phyloP scores from a whole-genome alignment of 1,140 invertebrate species.

The Euglossa dilemma region DNA sequence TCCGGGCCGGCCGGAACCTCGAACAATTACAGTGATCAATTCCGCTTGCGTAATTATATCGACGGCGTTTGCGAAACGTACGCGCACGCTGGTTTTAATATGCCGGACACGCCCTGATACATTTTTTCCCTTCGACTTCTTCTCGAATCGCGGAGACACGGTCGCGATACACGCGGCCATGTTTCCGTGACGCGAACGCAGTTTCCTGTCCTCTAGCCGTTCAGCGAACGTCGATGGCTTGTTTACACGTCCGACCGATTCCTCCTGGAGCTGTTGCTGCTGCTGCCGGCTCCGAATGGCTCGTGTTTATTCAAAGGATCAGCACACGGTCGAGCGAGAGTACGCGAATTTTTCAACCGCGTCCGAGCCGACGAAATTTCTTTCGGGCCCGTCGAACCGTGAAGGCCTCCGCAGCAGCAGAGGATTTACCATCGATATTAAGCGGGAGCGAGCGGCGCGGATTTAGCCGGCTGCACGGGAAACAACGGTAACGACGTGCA shows the following conservation, averaged over 20 bases:
- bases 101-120: conserved; percentile 5
- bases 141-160: neutral
- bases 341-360: neutral
- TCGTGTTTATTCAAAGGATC: neutral
- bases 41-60: conserved; percentile 54
- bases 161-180: neutral
- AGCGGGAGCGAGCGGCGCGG: neutral
- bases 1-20: conserved; percentile 60
- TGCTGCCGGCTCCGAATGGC: neutral
- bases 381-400: neutral
- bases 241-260: neutral
- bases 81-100: conserved; percentile 33
- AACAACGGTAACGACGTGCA: conserved; percentile 40
- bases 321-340: neutral
- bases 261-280: too few species aligned
- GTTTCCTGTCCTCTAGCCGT: neutral
- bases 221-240: neutral
- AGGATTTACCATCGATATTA: conserved; percentile 17
- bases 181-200: neutral
- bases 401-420: neutral
- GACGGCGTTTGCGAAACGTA: conserved; percentile 43
- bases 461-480: conserved; percentile 33
- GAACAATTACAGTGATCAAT: conserved; percentile 62
- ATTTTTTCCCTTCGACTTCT: conserved; percentile 20
- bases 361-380: conserved; percentile 3